Base-by-base conservation (phyloP, 2,888 invertebrate species). In the Pyrocoelia pectoralis region DNA sequence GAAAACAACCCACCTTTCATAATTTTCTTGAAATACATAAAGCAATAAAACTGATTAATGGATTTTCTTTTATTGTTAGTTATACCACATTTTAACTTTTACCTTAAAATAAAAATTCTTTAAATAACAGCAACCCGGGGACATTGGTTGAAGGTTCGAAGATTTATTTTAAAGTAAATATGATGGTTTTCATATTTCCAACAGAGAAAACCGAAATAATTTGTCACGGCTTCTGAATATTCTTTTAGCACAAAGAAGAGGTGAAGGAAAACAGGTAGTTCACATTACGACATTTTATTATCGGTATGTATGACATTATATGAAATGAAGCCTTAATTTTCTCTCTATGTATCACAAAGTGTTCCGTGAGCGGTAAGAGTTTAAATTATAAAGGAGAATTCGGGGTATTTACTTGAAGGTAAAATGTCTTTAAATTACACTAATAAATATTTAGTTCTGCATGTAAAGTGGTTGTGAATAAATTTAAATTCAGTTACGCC, bases 181-280 rank as follows among this genome's bases (percentile, higher is more conserved):
- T 24, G 24, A 24, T 24, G 24, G 24, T 24, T 24, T 24, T 8
- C 24, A 8, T 8, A 24, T 24, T 24, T 24, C 8, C 24, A 8
- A 5, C 24, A 24, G 24, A 24, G 3, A 68, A 33, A 66, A 65
- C 69, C 66, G 64, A 66, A 61, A 68, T 61, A 70, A 68, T 70
- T 68, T 72, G 67, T 66, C 70, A 55, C 62, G 57, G 59, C 70
- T 68, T 70, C 70, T 70, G 72, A 70, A 72, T 65, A 55, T 56
- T 62, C 68, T 72, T 70, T n/a, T n/a, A n/a, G n/a, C n/a, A n/a
- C n/a, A n/a, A 61, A 51, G 61, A 64, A 56, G 62, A 68, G 57
- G 65, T 68, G 60, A 53, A 62, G 43, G 43, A 43, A 17, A 43
- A 43, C 43, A 10, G 14, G 17, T 17, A 24, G 24, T 24, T 24